phyloP scores from a whole-genome alignment of 1,140 invertebrate genomes.

The Drusus annulatus region DNA sequence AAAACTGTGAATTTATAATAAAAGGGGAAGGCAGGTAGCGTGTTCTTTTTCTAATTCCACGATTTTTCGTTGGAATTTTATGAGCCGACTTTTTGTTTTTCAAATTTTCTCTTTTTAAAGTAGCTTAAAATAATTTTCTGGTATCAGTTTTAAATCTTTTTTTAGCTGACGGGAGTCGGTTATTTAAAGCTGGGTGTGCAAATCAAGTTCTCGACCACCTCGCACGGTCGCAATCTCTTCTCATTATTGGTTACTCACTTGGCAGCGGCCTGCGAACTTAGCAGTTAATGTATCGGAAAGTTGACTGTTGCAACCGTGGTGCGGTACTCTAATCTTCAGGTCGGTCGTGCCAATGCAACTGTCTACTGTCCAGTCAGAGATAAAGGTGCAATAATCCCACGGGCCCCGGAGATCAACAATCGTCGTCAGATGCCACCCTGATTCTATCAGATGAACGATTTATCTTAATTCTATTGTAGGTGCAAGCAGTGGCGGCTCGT shows the following conservation, averaged over 20 bases:
- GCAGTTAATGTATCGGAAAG: neutral
- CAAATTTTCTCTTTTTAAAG: too few species aligned
- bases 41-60: too few species aligned
- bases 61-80: too few species aligned
- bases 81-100: too few species aligned
- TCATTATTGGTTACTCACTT: slow-evolving; percentile 1
- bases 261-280: neutral
- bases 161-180: neutral
- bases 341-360: neutral
- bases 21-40: too few species aligned
- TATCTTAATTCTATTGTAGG: neutral
- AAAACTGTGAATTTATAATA: too few species aligned
- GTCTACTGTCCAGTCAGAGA: neutral
- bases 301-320: neutral
- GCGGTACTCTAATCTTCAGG: neutral
- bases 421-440: neutral
- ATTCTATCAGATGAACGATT: neutral
- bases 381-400: neutral
- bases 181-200: neutral
- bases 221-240: neutral
- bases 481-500: too few species aligned
- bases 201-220: slow-evolving; percentile 30
- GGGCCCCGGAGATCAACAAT: neutral
- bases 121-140: too few species aligned
- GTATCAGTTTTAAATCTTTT: too few species aligned